Conservation (phyloP, 1,140 invertebrate genomes). For the Pteromalus puparum region DNA sequence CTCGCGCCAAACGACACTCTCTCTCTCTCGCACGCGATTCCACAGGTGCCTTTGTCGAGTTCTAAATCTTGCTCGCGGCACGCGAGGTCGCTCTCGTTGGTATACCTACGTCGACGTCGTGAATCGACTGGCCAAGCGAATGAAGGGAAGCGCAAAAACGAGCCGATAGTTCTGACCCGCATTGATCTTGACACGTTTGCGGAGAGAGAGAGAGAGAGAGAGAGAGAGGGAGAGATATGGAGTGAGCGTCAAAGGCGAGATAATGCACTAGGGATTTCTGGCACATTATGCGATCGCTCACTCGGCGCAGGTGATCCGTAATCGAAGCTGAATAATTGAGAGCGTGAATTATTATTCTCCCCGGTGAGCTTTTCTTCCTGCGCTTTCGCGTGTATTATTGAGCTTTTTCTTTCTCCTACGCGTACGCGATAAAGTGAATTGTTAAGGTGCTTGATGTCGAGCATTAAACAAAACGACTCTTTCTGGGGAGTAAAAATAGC, state of each 20-base stretch:
- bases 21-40: constrained; percentile 23
- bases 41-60: constrained; percentile 40
- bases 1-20: background rate
- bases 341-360: background rate
- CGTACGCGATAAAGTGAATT: background rate
- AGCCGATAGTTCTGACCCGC: too few species aligned
- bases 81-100: background rate
- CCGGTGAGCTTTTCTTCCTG: too few species aligned
- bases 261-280: background rate
- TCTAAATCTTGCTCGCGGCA: background rate
- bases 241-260: background rate
- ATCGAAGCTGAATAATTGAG: too few species aligned
- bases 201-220: background rate
- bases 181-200: too few species aligned
- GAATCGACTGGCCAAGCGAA: background rate
- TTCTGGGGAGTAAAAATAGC: too few species aligned
- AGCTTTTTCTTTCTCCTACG: too few species aligned
- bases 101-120: background rate
- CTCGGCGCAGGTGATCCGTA: too few species aligned
- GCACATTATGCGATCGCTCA: too few species aligned
- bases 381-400: too few species aligned
- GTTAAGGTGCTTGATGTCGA: background rate
- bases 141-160: too few species aligned
- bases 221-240: too few species aligned
- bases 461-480: background rate